A percentile compares a stretch with the other conserved stretches of the same genome.
These are phyloP conservation scores for Amiota mariae DNA, from an alignment of 2,888 invertebrate species.

Conservation along the genomic window DNA sequence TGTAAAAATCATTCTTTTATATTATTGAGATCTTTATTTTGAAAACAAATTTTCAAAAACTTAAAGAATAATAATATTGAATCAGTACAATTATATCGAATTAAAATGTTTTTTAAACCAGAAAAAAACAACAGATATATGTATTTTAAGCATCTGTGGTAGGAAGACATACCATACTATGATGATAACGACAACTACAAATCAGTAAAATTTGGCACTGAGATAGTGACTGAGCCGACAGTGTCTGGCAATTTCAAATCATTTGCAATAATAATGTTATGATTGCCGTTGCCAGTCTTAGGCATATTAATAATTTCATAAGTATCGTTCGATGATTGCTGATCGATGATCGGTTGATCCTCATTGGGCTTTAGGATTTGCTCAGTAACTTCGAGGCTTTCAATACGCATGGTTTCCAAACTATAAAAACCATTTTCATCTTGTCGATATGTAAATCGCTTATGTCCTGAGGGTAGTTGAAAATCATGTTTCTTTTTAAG, in stretches of 20 bases:
- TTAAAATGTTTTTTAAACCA: too few species aligned
- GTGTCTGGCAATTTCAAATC: conserved; percentile 52
- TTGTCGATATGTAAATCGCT: conserved; percentile 86
- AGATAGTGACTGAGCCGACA: conserved; percentile 66
- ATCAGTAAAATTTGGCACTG: conserved; percentile 57
- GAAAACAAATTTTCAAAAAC: too few species aligned
- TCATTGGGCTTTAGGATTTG: conserved; percentile 76
- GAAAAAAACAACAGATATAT: too few species aligned
- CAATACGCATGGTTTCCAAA: conserved; percentile 90
- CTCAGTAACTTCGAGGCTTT: conserved; percentile 86
- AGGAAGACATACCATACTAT: too few species aligned
- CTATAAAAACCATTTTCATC: conserved; percentile 89
- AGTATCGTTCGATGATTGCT: conserved; percentile 47
- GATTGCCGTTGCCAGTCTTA: conserved; percentile 37
- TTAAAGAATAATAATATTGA: too few species aligned
- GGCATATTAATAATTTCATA: conserved; percentile 65
- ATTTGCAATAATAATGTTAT: conserved; percentile 61
- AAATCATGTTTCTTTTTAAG: conserved; percentile 82
- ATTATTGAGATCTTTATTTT: too few species aligned
- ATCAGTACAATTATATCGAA: too few species aligned
- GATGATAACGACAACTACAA: neutral
- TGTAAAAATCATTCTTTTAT: too few species aligned
- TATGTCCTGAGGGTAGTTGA: conserved; percentile 84
- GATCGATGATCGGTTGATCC: conserved; percentile 39
- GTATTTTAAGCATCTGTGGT: too few species aligned